A percentile compares a stretch with the other conserved stretches of the same genome.
Evolutionary conservation across 30 jellyfish, hydroid and myxozoan species (phyloP).

Genomic region (Pseudorhiza aurosa): DNA sequence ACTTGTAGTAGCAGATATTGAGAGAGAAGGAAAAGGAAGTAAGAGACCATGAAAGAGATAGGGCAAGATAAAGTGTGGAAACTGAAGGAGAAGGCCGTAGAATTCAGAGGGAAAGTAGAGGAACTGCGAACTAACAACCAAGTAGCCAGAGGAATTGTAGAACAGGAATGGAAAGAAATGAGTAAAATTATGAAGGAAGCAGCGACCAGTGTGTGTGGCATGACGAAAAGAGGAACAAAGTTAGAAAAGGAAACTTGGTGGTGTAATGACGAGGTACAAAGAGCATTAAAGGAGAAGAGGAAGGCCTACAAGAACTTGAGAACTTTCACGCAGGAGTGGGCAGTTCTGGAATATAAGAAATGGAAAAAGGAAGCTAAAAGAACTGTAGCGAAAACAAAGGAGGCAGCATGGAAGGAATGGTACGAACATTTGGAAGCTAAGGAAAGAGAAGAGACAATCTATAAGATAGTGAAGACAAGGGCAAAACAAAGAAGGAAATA

Average conservation of each 20-base stretch:
- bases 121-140: neutral
- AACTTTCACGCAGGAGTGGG: neutral
- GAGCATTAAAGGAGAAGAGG: conserved; percentile 14
- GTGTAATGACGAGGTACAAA: conserved; percentile 5
- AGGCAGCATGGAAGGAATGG: no score
- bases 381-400: conserved; percentile 7
- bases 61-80: conserved; percentile 24
- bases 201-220: conserved; percentile 1
- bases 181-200: neutral
- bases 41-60: no score
- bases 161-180: neutral
- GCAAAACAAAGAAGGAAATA: no score
- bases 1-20: no score
- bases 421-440: no score
- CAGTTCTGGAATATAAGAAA: neutral
- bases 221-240: neutral
- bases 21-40: no score
- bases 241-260: conserved; percentile 1
- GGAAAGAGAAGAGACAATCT: no score
- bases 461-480: no score
- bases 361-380: neutral
- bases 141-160: no score
- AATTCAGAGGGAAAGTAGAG: neutral
- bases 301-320: neutral
- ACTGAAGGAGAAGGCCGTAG: conserved; percentile 2